Evolutionary conservation across 2,113 vertebrate species (phyloP), one percentile per base, ranked within the genome.

Genomic region (Cercocebus atys): DNA sequence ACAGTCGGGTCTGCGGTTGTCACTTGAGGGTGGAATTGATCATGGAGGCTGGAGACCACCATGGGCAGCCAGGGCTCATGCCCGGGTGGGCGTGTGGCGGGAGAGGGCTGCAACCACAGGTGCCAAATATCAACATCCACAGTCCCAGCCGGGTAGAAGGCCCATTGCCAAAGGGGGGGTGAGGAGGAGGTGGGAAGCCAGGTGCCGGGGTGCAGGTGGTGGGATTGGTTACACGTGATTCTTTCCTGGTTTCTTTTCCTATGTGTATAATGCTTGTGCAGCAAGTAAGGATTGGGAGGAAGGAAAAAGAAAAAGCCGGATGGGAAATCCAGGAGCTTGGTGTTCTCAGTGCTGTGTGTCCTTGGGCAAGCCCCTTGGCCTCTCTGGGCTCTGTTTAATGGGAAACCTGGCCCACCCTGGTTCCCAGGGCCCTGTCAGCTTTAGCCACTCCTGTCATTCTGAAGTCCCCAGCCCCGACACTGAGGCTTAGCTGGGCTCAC

Each of bases 91-190:
- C 32, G 14, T 43, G 38, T 8, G 25, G 70, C 0, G 1, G 35
- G 61, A 81, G 38, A 38, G n/a, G 38, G 27, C 47, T 25, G n/a
- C 45, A 3, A 1, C 23, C 8, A 18, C 25, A 45, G 92, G 27
- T 22, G 8, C 27, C 20, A 23, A 30, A 8, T 4, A 27, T 6
- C 85, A 11, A 0, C 59, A 2, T 3, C 82, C 18, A 5, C n/a
- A 0, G 20, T 2, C 40, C 59, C 55, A 18, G 4, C 38, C 1
- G 0, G 30, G 81, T 25, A 8, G 10, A 55, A 16, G 8, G 47
- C 30, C 16, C 0, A 0, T 8, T 0, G 7, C 45, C n/a, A 1
- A 1, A 23, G 22, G 0, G 10, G 18, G 20, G 52, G 47, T 14
- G 47, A 8, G 1, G 8, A 12, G 32, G 75, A 25, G 70, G 6